phyloP scores from a whole-genome alignment of 2,888 invertebrate genomes.

The Cyclophora punctaria region DNA sequence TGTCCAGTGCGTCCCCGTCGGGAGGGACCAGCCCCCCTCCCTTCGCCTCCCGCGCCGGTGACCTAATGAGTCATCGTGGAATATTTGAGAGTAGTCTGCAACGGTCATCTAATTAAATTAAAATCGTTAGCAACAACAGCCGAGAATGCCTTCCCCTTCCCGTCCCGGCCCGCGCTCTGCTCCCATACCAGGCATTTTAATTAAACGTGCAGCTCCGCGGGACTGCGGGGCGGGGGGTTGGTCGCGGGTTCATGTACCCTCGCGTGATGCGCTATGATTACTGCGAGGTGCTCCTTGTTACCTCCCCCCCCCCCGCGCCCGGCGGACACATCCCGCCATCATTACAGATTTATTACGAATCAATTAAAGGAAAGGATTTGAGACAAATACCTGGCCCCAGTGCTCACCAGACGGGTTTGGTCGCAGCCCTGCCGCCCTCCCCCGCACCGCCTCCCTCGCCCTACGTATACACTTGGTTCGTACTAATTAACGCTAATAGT shows the following conservation, averaged over 20 bases:
- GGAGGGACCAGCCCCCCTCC: background rate
- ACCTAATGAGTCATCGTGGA: slow-evolving; percentile 5
- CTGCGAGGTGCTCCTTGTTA: background rate
- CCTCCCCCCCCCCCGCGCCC: background rate
- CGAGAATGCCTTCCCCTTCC: slow-evolving; percentile 8
- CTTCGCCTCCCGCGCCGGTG: too few species aligned
- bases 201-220: slow-evolving; percentile 27
- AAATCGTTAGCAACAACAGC: slow-evolving; percentile 22
- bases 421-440: background rate
- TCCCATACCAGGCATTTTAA: slow-evolving; percentile 36
- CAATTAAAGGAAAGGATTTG: background rate
- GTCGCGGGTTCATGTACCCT: slow-evolving; percentile 5
- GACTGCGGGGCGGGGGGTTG: background rate
- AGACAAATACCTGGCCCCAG: background rate
- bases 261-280: slow-evolving; percentile 8
- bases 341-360: too few species aligned
- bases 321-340: background rate
- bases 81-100: slow-evolving; percentile 4
- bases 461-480: background rate
- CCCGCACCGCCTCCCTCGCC: too few species aligned
- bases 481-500: background rate
- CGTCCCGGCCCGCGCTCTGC: slow-evolving; percentile 8
- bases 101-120: slow-evolving; percentile 28
- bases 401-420: background rate
- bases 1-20: too few species aligned